These are phyloP conservation scores for Gymnarchus niloticus DNA, from an alignment of 2,113 vertebrate genomes.

Conservation along the genomic window DNA sequence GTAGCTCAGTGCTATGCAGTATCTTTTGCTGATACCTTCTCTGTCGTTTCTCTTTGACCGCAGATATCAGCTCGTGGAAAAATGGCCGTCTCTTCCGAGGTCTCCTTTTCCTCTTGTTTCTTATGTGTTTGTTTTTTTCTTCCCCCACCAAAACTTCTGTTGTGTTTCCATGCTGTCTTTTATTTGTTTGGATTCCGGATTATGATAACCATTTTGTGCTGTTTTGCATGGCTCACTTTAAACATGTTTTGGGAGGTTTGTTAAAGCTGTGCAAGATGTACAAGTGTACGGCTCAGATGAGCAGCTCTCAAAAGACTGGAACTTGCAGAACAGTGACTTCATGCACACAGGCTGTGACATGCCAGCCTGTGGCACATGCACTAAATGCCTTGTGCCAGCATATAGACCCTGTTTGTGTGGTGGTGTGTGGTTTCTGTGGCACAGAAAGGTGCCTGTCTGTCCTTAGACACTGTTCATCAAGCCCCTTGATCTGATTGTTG, in stretches of 20 bases:
- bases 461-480: background rate
- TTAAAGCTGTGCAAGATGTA: background rate
- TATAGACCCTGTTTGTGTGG: background rate
- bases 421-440: background rate
- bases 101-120: slow-evolving; percentile 67
- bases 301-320: background rate
- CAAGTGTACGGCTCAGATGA: too few relatives aligned
- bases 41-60: slow-evolving; percentile 83
- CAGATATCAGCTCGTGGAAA: slow-evolving; percentile 90
- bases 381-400: background rate
- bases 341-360: background rate
- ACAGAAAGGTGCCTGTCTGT: background rate
- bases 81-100: slow-evolving; percentile 90
- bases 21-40: slow-evolving; percentile 40
- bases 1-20: background rate
- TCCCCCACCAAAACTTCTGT: slow-evolving; percentile 12
- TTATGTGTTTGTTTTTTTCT: slow-evolving; percentile 36
- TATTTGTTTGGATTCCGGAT: too few relatives aligned
- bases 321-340: too few relatives aligned
- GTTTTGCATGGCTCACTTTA: background rate
- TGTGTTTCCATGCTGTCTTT: slow-evolving; percentile 25
- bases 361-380: background rate
- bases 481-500: background rate
- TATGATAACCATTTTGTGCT: background rate
- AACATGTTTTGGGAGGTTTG: too few relatives aligned